Base-by-base conservation (phyloP, 2,888 invertebrate genomes). In the Meiosimyza decipiens region DNA sequence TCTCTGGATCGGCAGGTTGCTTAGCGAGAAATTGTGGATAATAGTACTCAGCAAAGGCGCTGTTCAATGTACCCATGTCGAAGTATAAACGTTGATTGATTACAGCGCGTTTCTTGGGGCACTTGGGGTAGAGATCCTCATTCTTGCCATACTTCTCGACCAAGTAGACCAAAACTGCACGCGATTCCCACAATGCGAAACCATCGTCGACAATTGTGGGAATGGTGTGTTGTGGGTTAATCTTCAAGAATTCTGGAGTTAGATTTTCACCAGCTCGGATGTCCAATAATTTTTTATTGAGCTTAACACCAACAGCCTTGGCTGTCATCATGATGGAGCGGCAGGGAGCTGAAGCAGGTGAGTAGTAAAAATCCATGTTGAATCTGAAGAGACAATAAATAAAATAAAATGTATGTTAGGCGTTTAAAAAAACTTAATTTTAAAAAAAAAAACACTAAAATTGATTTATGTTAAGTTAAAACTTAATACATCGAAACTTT, bases 201-300 rank as follows among this genome's bases (percentile, higher is more conserved):
- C 93, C 95, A 80, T 94, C 91, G 86, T 96, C 96, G 72, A 93
- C 92, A 57, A 96, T 85, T 0, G 94, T 94, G 0, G 96, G 96
- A 70, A 96, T 90, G 28, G 91, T 91, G 83, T 95, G 95, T 86
- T 95, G 94, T 0, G 94, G 94, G 85, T 94, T 95, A 13, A 95
- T 84, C 89, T 92, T 91, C 28, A 92, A 0, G 79, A 89, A 93
- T 79, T 92, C 92, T 0, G 92, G 92, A 51, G 89, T 91, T 57
- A 92, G 77, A 13, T 93, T 91, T 77, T 92, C 92, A 1, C 90
- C 90, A 59, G 87, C 88, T 87, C 88, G 86, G 15, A 92, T 82
- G 80, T 92, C 88, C 5, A 89, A 79, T 0, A 82, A n/a, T 80
- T 91, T 92, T 64, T 90, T 85, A 81, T 93, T 92, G 47, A 93